phyloP scores from a whole-genome alignment of 2,113 vertebrate genomes.

The Anguilla rostrata region DNA sequence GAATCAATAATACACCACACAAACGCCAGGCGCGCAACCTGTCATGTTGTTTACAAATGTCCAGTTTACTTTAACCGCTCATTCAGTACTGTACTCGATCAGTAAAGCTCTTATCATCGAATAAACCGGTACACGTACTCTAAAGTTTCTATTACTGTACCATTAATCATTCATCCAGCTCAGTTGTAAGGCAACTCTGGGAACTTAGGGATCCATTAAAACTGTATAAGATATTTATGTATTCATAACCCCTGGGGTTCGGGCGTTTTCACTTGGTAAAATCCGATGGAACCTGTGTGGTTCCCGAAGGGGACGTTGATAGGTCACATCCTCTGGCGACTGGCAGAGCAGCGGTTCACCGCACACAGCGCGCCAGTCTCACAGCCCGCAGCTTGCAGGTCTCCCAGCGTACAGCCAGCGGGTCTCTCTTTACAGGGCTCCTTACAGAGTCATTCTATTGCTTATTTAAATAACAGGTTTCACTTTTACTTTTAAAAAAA shows the following conservation, averaged over 20 bases:
- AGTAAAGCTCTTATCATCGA: neutral
- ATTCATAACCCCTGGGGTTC: neutral
- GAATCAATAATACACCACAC: neutral
- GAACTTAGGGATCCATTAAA: neutral
- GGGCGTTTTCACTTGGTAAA: neutral
- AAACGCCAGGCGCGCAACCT: neutral
- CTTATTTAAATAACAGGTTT: too few relatives aligned
- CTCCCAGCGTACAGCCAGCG: too few relatives aligned
- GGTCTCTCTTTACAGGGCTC: too few relatives aligned
- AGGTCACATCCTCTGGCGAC: neutral
- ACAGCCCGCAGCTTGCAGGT: too few relatives aligned
- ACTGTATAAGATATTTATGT: neutral
- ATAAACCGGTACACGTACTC: neutral
- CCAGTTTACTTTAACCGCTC: neutral
- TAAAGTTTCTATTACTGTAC: neutral
- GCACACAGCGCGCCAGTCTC: neutral
- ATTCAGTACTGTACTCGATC: neutral
- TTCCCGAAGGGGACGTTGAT: neutral
- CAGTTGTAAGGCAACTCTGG: neutral
- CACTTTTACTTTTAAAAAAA: too few relatives aligned
- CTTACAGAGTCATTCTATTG: too few relatives aligned
- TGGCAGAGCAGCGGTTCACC: neutral
- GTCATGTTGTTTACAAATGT: neutral
- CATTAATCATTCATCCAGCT: neutral
- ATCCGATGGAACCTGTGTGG: neutral